Percentiles rank a stretch among this genome's conserved stretches.
phyloP scores from a whole-genome alignment of 2,888 invertebrate species.

The Eilema sororculum region DNA sequence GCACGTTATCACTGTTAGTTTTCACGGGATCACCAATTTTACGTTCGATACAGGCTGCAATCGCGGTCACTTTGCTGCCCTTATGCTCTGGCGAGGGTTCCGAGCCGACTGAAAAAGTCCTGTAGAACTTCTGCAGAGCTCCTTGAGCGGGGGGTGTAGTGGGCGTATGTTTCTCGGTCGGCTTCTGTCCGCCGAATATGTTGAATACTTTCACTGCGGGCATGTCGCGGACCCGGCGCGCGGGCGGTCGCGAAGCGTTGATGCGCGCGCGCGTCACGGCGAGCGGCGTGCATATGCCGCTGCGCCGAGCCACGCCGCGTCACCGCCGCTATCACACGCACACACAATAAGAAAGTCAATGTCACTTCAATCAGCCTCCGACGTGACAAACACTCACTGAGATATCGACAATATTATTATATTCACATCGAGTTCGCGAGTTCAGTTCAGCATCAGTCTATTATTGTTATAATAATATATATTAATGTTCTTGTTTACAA shows the following conservation, averaged over 20 bases:
- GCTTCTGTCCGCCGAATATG: constrained; percentile 86
- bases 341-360: constrained; percentile 83
- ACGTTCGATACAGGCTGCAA: constrained; percentile 81
- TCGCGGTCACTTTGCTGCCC: constrained; percentile 82
- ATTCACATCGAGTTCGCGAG: not conserved
- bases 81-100: constrained; percentile 75
- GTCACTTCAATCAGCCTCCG: constrained; percentile 71
- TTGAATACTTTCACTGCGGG: constrained; percentile 87
- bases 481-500: not conserved
- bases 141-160: constrained; percentile 70
- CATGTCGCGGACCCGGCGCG: constrained; percentile 82
- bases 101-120: constrained; percentile 82
- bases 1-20: constrained; percentile 73
- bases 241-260: constrained; percentile 76
- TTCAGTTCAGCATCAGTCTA: constrained; percentile 22
- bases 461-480: too few relatives aligned
- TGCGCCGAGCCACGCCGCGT: constrained; percentile 49
- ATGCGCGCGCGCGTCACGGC: constrained; percentile 83
- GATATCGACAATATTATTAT: constrained; percentile 30
- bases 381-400: constrained; percentile 70
- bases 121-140: constrained; percentile 84
- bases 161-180: constrained; percentile 78
- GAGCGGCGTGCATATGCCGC: constrained; percentile 79
- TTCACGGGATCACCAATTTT: constrained; percentile 76
- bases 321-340: constrained; percentile 66